Conservation (phyloP, 92 coral and sea anemone genomes). For the Palythoa heliodiscus region DNA sequence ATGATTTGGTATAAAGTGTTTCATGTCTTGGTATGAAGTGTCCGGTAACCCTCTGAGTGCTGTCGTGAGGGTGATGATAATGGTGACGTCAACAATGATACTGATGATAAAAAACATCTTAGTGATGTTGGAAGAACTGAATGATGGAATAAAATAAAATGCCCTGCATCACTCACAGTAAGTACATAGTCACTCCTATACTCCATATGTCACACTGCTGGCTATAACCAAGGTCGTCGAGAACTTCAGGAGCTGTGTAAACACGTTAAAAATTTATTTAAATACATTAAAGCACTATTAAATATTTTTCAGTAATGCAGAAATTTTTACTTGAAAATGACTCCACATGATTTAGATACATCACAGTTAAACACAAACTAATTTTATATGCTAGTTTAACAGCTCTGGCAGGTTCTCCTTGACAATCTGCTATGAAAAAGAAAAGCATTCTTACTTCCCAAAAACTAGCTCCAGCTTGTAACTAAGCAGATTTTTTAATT, state of each 20-base stretch:
- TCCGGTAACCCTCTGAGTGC: background rate
- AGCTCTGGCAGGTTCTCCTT: too few relatives aligned
- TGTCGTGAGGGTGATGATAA: background rate
- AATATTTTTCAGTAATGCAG: too few relatives aligned
- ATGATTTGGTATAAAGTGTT: too few relatives aligned
- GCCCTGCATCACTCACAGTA: slow-evolving; percentile 73
- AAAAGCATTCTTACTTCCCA: too few relatives aligned
- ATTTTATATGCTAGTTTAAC: too few relatives aligned
- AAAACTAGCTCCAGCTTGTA: too few relatives aligned
- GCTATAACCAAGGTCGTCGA: slow-evolving; percentile 96
- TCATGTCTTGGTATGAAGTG: too few relatives aligned
- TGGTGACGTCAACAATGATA: background rate
- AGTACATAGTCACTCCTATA: slow-evolving; percentile 95
- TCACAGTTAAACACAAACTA: too few relatives aligned
- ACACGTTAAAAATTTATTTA: background rate
- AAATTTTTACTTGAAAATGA: too few relatives aligned
- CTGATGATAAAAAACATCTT: background rate
- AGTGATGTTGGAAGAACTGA: background rate
- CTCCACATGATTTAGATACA: too few relatives aligned
- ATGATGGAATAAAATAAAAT: background rate
- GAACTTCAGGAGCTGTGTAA: slow-evolving; percentile 94
- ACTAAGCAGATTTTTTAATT: too few relatives aligned
- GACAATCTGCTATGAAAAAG: too few relatives aligned
- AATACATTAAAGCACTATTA: background rate
- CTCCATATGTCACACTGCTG: slow-evolving; percentile 99